These are phyloP conservation scores for Rotaria socialis DNA, from an alignment of 2,888 invertebrate species.

Conservation along the genomic window DNA sequence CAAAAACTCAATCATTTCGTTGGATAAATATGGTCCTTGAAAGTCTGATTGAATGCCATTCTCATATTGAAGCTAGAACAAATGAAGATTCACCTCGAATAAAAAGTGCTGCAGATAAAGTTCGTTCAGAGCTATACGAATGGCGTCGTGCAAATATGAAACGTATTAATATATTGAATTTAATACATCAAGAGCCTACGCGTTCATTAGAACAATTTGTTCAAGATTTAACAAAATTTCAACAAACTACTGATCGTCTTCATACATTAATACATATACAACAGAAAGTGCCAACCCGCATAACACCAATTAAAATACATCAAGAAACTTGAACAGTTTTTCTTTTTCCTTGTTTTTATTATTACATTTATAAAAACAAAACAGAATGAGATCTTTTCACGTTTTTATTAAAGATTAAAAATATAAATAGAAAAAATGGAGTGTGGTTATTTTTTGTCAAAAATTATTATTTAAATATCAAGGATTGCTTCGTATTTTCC, in stretches of 20 bases:
- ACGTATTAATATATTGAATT: not conserved
- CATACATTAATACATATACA: not conserved
- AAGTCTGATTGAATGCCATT: constrained; percentile 3
- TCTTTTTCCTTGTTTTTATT: too few species aligned
- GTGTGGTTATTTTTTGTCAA: too few species aligned
- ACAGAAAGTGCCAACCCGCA: not conserved
- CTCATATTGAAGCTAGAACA: not conserved
- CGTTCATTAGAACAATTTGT: not conserved
- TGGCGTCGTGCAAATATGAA: not conserved
- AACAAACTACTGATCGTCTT: not conserved
- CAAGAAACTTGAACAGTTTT: too few species aligned
- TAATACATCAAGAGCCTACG: not conserved
- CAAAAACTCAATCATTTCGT: constrained; percentile 26
- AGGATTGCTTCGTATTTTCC: constrained; percentile 31
- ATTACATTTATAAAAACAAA: too few species aligned
- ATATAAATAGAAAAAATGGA: too few species aligned
- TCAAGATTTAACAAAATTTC: not conserved
- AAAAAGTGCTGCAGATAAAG: not conserved
- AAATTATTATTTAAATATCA: not conserved
- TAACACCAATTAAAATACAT: not conserved
- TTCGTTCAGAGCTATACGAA: not conserved
- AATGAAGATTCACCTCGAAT: not conserved
- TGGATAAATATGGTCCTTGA: constrained; percentile 3
- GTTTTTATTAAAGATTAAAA: too few species aligned
- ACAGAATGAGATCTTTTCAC: too few species aligned